Percentiles rank a stretch among this genome's conserved stretches.
Conservation (phyloP, 1,140 invertebrate species). For the Bradysia coprophila region DNA sequence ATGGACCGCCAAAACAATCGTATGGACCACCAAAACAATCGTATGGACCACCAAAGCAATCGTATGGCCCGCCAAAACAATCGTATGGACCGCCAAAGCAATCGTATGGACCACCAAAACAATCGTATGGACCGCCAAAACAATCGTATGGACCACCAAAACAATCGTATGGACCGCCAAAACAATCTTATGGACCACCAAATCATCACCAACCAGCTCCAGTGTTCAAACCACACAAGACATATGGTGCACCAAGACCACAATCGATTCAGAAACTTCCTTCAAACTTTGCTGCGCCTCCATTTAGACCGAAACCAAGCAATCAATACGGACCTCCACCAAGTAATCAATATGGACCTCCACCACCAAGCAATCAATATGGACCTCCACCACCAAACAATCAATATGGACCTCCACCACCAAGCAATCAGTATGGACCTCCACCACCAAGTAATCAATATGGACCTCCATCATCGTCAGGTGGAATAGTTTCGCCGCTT, state of each 20-base stretch:
- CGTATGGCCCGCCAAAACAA: conserved; percentile 7
- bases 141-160: conserved; percentile 25
- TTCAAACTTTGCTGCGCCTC: conserved; percentile 7
- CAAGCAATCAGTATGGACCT: conserved; percentile 7
- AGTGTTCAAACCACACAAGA: conserved; percentile 8
- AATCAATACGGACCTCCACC: too few species aligned
- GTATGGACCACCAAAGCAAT: conserved; percentile 23
- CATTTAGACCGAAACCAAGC: conserved; percentile 5
- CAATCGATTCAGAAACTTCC: conserved; percentile 13
- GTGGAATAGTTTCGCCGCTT: not conserved
- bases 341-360: too few species aligned
- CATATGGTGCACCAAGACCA: conserved; percentile 19
- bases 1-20: conserved; percentile 13
- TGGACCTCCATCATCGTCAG: conserved; percentile 15
- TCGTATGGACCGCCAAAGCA: conserved; percentile 22
- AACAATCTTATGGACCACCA: conserved; percentile 17
- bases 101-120: conserved; percentile 26
- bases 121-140: conserved; percentile 25
- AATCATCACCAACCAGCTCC: conserved; percentile 10
- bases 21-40: conserved; percentile 17
- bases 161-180: conserved; percentile 20
- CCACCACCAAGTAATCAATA: conserved; percentile 5
- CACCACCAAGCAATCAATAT: conserved; percentile 11
- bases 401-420: not conserved
- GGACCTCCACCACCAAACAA: conserved; percentile 5